These are phyloP conservation scores for Limnephilus lunatus DNA, from an alignment of 2,888 invertebrate species.

Conservation along the genomic window DNA sequence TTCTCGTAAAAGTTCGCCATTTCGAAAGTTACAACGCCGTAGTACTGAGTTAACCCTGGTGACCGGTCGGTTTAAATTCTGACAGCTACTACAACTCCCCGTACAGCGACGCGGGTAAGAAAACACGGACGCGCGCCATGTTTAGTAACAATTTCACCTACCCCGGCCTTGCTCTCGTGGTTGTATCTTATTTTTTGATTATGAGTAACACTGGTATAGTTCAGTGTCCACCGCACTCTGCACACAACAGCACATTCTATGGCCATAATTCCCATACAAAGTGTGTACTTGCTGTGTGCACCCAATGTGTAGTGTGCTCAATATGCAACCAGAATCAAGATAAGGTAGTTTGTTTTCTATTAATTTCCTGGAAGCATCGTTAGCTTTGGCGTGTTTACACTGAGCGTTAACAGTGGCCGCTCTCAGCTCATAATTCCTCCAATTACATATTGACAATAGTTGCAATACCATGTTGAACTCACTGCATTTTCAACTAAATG, in stretches of 20 bases:
- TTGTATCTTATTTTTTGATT: too few relatives aligned
- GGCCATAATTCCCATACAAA: neutral
- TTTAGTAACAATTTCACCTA: too few relatives aligned
- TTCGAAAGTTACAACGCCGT: too few relatives aligned
- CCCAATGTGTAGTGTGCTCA: neutral
- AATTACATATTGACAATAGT: neutral
- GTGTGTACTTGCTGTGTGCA: neutral
- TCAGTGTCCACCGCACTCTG: neutral
- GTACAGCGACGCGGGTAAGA: too few relatives aligned
- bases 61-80: too few relatives aligned
- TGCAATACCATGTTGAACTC: neutral
- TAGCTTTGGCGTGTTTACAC: conserved; percentile 10
- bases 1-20: too few relatives aligned
- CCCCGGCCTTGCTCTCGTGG: too few relatives aligned
- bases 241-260: neutral
- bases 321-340: conserved; percentile 31
- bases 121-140: too few relatives aligned
- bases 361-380: conserved; percentile 31
- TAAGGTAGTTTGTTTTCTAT: conserved; percentile 18
- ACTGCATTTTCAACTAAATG: neutral
- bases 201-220: neutral
- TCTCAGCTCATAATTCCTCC: neutral
- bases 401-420: neutral
- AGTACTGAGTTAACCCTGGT: too few relatives aligned
- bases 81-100: too few relatives aligned